A percentile compares a stretch with the other conserved stretches of the same genome.
Evolutionary conservation across 2,888 invertebrate species (phyloP).

Genomic region (Brenthis ino): DNA sequence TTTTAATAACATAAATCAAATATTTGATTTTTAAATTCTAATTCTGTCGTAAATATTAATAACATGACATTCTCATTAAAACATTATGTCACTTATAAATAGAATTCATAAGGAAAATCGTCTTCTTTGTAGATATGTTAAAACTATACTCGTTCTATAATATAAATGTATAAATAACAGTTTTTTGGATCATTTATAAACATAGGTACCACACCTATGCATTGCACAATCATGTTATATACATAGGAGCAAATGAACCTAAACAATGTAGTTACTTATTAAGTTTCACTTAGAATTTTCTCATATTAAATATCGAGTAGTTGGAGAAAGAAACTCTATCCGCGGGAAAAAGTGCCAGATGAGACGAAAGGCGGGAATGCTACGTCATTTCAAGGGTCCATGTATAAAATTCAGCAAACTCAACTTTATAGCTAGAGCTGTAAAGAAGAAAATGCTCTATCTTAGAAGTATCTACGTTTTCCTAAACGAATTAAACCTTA

Average conservation of each 20-base stretch:
- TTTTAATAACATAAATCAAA: too few species aligned
- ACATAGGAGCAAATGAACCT: conserved; percentile 26
- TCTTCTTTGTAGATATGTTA: too few species aligned
- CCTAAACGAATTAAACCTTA: conserved; percentile 55
- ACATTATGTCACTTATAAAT: too few species aligned
- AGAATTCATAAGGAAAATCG: too few species aligned
- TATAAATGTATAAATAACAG: background rate
- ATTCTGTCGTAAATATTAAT: too few species aligned
- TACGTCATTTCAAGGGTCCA: conserved; percentile 58
- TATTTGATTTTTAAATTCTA: too few species aligned
- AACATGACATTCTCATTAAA: too few species aligned
- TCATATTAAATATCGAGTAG: conserved; percentile 63
- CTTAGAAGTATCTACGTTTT: conserved; percentile 19
- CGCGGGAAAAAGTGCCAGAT: conserved; percentile 71
- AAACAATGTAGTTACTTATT: conserved; percentile 47
- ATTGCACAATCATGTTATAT: background rate
- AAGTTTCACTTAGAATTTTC: conserved; percentile 58
- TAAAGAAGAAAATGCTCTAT: conserved; percentile 57
- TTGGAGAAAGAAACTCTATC: conserved; percentile 63
- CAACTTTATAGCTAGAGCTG: conserved; percentile 47
- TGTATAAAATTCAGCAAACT: conserved; percentile 45
- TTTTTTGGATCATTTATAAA: background rate
- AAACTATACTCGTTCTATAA: too few species aligned
- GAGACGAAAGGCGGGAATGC: conserved; percentile 60
- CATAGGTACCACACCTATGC: background rate